Evolutionary conservation across 2,797 vertebrate species (phyloP), one percentile per base, ranked within the genome.

Genomic region (Silurus lanzhouensis): DNA sequence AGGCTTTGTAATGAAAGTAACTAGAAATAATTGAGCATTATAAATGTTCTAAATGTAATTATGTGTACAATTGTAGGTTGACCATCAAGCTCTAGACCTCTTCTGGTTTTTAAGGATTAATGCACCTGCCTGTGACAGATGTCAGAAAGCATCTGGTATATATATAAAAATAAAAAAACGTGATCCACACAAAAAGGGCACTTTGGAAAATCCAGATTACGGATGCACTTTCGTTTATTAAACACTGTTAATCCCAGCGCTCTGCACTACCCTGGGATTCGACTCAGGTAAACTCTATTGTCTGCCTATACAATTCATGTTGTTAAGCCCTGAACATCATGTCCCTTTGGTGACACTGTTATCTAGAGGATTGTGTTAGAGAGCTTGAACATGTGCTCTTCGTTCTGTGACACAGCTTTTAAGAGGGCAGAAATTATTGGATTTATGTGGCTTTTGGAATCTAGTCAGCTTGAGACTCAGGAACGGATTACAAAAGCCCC

Each of bases 221-320:
- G 85, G 89, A 91, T 94, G 94, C 95, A 96, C 95, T 96, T 96
- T 95, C 90, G 83, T 94, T 96, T 96, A 96, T 96, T 96, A 96
- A 96, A 95, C 90, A 90, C 93, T 25, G 88, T 87, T 93, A 93
- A 94, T 94, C 93, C 93, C 91, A 92, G 91, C 87, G 87, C 92
- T 94, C 91, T 93, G 87, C 89, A 76, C 86, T 90, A 93, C 91
- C 89, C 17, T 58, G 89, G 93, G 88, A 95, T 95, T 95, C 94
- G 93, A 93, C 92, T 89, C 95, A 95, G 94, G 95, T 95, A 94
- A 94, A 94, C 93, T 92, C 92, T 91, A 95, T 95, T 95, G 95
- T 95, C 95, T 93, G 84, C 89, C 90, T 46, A 93, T 89, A 94
- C 94, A 94, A 94, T 94, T 93, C 93, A 19, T 88, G 88, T 91